Percentiles rank a stretch among this genome's conserved stretches.
Conservation (phyloP, 2,113 vertebrate species). For the Oenanthe oenanthe region DNA sequence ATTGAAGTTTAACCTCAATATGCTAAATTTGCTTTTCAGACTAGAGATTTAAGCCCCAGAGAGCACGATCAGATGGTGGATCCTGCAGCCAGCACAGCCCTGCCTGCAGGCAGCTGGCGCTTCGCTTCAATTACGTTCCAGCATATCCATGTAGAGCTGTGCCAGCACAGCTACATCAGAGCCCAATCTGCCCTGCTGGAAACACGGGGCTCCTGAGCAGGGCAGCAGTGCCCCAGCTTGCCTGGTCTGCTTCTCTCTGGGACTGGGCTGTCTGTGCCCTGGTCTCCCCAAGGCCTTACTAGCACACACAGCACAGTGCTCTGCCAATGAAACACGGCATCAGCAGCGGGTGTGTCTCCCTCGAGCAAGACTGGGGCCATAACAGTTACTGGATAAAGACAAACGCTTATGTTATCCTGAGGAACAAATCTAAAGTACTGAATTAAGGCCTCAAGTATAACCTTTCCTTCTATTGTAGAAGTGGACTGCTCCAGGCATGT, state of each 20-base stretch:
- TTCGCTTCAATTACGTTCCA: neutral
- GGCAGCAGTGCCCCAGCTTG: fast-evolving
- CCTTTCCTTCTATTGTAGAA: neutral
- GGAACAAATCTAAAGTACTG: neutral
- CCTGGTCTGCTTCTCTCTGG: neutral
- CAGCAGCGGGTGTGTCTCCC: neutral
- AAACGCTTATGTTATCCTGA: neutral
- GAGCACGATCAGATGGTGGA: neutral
- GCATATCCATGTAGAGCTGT: neutral
- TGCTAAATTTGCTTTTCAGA: constrained; percentile 1
- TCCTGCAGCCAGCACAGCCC: neutral
- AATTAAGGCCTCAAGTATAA: neutral
- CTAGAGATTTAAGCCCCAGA: neutral
- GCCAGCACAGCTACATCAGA: neutral
- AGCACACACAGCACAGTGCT: neutral
- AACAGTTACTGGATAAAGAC: neutral
- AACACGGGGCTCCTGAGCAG: neutral
- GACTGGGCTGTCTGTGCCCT: neutral
- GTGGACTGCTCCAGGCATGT: neutral
- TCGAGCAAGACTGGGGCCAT: neutral
- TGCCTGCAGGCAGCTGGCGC: neutral
- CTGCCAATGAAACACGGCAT: neutral
- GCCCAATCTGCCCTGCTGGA: neutral
- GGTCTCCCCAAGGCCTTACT: neutral
- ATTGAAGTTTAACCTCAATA: constrained; percentile 29